phyloP scores from a whole-genome alignment of 1,140 invertebrate species.

The Hirudo medicinalis region DNA sequence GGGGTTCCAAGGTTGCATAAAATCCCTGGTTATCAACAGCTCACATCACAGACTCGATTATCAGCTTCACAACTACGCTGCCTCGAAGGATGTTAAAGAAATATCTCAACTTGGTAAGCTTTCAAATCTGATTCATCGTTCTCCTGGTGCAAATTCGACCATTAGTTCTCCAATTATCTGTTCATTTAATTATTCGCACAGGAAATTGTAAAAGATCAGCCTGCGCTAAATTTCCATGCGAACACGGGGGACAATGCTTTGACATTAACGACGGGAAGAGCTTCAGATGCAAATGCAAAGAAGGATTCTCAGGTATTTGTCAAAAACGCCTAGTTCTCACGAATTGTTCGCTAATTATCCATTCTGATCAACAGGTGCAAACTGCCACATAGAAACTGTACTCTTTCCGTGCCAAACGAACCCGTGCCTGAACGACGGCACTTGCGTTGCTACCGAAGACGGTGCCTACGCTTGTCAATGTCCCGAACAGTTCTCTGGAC shows the following conservation, averaged over 20 bases:
- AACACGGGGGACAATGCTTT: not conserved
- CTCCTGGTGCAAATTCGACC: no score
- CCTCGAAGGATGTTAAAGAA: not conserved
- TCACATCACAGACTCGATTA: not conserved
- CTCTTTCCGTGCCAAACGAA: conserved; percentile 5
- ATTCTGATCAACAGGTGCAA: not conserved
- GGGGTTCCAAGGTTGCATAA: conserved; percentile 10
- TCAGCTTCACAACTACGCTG: not conserved
- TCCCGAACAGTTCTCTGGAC: not conserved
- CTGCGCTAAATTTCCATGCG: conserved; percentile 7
- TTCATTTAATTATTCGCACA: not conserved
- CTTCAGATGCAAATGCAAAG: conserved; percentile 9
- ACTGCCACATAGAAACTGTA: conserved; percentile 3
- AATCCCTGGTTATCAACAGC: not conserved
- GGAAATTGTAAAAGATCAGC: not conserved
- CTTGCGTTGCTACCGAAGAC: not conserved
- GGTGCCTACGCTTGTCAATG: not conserved
- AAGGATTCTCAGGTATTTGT: conserved; percentile 1
- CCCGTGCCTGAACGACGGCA: conserved; percentile 8
- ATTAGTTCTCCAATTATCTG: no score
- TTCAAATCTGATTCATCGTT: not conserved
- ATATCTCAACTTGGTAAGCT: not conserved
- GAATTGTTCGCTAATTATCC: not conserved
- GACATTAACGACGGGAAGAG: conserved; percentile 10
- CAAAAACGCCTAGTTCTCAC: not conserved